Conservation (phyloP, 2,888 invertebrate species). For the Clepsis dumicolana region DNA sequence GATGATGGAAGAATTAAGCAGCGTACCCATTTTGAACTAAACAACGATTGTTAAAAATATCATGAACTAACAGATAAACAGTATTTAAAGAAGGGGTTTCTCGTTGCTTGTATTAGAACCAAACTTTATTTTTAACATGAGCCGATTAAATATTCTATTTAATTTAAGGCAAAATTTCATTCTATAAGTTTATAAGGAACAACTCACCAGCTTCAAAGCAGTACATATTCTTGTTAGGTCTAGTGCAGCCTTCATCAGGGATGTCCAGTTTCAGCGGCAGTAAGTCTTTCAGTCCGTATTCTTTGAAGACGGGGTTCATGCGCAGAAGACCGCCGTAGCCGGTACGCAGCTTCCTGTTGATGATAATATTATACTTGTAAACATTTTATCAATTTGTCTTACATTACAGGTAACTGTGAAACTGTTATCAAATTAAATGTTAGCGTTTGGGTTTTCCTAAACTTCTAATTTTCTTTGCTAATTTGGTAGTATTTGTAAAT, state of each 20-base stretch:
- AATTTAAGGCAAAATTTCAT: too few species aligned
- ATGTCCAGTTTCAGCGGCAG: slow-evolving; percentile 95
- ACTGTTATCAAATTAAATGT: background rate
- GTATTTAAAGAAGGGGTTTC: too few species aligned
- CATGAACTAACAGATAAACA: too few species aligned
- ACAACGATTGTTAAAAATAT: too few species aligned
- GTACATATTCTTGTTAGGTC: slow-evolving; percentile 95
- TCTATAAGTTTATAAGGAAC: too few species aligned
- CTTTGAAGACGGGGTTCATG: slow-evolving; percentile 95
- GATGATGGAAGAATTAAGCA: too few species aligned
- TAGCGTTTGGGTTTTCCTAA: background rate
- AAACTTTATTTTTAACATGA: too few species aligned
- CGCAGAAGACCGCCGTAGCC: slow-evolving; percentile 93
- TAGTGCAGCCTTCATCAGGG: slow-evolving; percentile 96
- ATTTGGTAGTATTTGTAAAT: background rate
- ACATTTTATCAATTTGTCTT: background rate
- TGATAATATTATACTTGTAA: background rate
- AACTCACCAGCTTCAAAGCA: slow-evolving; percentile 95
- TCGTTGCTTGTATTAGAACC: too few species aligned
- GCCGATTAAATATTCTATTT: too few species aligned
- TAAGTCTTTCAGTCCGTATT: slow-evolving; percentile 95
- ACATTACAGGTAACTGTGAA: background rate
- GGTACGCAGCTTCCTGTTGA: slow-evolving; percentile 90
- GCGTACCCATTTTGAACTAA: too few species aligned
- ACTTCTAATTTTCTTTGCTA: background rate